Conservation (phyloP, 2,888 invertebrate species). For the Chesias legatella region DNA sequence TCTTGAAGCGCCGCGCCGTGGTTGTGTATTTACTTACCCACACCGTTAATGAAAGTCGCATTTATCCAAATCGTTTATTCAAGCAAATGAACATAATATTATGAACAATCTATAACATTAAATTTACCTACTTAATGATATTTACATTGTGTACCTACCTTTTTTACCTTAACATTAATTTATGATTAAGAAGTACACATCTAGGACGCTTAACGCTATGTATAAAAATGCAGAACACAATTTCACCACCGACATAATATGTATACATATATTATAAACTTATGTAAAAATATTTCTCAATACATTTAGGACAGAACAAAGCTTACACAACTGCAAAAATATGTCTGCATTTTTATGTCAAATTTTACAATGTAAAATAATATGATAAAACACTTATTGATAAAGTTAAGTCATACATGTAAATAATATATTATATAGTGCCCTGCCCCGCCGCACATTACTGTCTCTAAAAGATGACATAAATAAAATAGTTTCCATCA, state of each 20-base stretch:
- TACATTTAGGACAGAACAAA: conserved; percentile 29
- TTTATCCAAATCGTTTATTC: conserved; percentile 79
- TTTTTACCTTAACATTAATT: conserved; percentile 56
- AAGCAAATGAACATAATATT: conserved; percentile 79
- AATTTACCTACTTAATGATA: conserved; percentile 80
- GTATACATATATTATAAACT: conserved; percentile 25
- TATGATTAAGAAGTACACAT: conserved; percentile 63
- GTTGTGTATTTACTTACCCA: too few species aligned
- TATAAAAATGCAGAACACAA: conserved; percentile 64
- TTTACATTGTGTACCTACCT: conserved; percentile 76
- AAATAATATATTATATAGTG: conserved; percentile 40
- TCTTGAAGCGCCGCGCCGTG: too few species aligned
- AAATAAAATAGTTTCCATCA: conserved; percentile 10
- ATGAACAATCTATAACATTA: conserved; percentile 79
- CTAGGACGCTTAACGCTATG: conserved; percentile 64
- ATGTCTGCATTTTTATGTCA: conserved; percentile 69
- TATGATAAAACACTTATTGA: conserved; percentile 51
- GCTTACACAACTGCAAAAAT: conserved; percentile 38
- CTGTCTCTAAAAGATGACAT: conserved; percentile 23
- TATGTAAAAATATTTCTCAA: conserved; percentile 30
- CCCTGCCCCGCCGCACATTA: conserved; percentile 33
- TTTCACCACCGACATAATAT: conserved; percentile 38
- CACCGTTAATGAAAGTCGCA: conserved; percentile 48
- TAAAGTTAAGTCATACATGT: conserved; percentile 45
- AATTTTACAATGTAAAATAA: conserved; percentile 49